Percentiles rank a stretch among this genome's conserved stretches.
Evolutionary conservation across 2,797 vertebrate genomes (phyloP).

Genomic region (Gephyroberyx darwinii): DNA sequence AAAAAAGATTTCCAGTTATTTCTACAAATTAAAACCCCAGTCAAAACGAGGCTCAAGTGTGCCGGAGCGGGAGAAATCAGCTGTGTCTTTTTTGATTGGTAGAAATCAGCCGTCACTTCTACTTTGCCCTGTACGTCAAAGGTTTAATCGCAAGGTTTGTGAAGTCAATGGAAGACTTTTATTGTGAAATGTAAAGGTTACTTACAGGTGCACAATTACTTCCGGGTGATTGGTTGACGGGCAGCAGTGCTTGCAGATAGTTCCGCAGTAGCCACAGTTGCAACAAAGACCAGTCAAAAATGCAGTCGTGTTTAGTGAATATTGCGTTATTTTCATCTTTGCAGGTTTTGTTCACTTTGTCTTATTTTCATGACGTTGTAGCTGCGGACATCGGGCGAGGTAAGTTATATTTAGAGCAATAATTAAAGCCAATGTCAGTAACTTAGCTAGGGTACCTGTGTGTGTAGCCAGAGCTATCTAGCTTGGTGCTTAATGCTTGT

Average conservation of each 20-base stretch:
- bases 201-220: conserved; percentile 2
- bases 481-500: conserved; percentile 12
- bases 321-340: conserved; percentile 64
- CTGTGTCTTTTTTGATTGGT: no score
- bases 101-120: no score
- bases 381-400: conserved; percentile 73
- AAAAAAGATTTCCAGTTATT: no score
- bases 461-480: background rate
- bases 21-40: no score
- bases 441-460: background rate
- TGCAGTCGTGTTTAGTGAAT: conserved; percentile 65
- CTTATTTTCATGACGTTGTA: conserved; percentile 58
- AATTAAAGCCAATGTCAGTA: background rate
- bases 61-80: no score
- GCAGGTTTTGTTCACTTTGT: conserved; percentile 66
- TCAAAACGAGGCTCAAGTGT: no score
- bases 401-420: conserved; percentile 54
- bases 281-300: conserved; percentile 51
- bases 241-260: conserved; percentile 14
- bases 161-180: conserved; percentile 26
- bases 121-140: no score
- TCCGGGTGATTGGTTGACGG: conserved; percentile 60
- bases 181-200: conserved; percentile 50
- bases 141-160: background rate
- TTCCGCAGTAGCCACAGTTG: background rate